phyloP scores from a whole-genome alignment of 2,888 invertebrate genomes.

The Serrognathus titanus region DNA sequence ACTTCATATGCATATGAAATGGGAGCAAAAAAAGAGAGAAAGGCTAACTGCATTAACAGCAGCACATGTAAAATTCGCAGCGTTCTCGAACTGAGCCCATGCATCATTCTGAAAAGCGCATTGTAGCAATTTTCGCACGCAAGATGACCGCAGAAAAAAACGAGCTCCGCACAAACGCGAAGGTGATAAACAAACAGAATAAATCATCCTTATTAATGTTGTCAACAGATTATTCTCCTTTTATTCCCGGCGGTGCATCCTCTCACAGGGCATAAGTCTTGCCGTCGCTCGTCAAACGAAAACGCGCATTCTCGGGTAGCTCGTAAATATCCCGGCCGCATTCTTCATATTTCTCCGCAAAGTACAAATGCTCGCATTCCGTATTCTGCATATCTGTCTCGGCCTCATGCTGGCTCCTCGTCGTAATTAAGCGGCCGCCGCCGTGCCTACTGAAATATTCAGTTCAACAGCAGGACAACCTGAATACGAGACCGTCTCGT shows the following conservation, averaged over 20 bases:
- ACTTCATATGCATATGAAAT: too few species aligned
- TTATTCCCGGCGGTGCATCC: constrained; percentile 11
- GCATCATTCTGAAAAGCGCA: too few species aligned
- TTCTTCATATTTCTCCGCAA: constrained; percentile 26
- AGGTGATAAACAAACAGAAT: constrained; percentile 18
- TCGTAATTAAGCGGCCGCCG: constrained; percentile 7
- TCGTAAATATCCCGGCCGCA: constrained; percentile 26
- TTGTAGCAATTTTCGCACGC: too few species aligned
- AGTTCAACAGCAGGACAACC: constrained; percentile 5
- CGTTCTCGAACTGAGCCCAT: too few species aligned
- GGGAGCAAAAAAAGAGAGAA: too few species aligned
- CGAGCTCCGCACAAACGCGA: constrained; percentile 1
- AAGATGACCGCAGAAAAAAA: constrained; percentile 1
- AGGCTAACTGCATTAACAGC: too few species aligned
- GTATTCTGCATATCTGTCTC: constrained; percentile 20
- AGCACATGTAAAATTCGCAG: too few species aligned
- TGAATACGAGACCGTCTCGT: neutral
- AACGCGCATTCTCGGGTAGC: constrained; percentile 23
- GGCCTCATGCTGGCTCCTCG: constrained; percentile 9
- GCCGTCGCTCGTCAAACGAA: constrained; percentile 23
- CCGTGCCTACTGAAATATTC: constrained; percentile 8
- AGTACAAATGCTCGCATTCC: constrained; percentile 21
- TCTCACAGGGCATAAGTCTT: constrained; percentile 18
- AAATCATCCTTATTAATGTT: constrained; percentile 29
- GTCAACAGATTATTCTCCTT: constrained; percentile 27